Evolutionary conservation across 2,797 vertebrate species (phyloP).

Genomic region (Enteromius argenteus): DNA sequence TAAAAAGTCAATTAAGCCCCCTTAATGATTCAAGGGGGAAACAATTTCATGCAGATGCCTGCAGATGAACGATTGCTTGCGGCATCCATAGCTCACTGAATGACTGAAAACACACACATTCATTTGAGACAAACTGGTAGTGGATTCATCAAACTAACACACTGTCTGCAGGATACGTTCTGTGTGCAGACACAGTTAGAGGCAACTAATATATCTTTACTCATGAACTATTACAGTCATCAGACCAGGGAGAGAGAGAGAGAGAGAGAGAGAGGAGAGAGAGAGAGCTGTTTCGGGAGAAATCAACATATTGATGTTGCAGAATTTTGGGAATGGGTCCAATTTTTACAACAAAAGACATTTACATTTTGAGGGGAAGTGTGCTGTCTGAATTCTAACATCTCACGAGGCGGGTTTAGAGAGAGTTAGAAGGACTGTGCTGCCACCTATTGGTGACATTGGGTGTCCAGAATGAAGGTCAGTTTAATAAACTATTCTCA

Average conservation of each 20-base stretch:
- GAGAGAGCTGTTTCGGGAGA: background rate
- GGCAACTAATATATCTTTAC: constrained; percentile 19
- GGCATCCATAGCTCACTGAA: constrained; percentile 14
- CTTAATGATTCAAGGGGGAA: constrained; percentile 33
- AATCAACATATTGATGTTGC: constrained; percentile 34
- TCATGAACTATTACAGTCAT: constrained; percentile 20
- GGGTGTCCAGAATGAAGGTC: background rate
- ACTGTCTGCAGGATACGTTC: constrained; percentile 4
- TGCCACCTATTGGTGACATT: constrained; percentile 12
- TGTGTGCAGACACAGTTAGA: constrained; percentile 15
- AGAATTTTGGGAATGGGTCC: background rate
- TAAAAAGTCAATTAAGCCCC: constrained; percentile 38
- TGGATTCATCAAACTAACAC: constrained; percentile 9
- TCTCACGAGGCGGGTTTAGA: background rate
- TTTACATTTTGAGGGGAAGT: constrained; percentile 1
- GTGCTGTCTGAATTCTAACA: background rate
- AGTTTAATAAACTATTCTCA: constrained; percentile 7
- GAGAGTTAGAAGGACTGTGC: background rate
- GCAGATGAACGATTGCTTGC: constrained; percentile 10
- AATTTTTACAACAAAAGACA: constrained; percentile 6
- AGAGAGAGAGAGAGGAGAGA: background rate
- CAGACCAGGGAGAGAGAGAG: background rate
- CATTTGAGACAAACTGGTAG: background rate
- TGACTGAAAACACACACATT: constrained; percentile 22
- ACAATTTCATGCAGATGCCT: constrained; percentile 29